These are phyloP conservation scores for Tauraco erythrolophus DNA, from an alignment of 2,113 vertebrate genomes.

Conservation along the genomic window DNA sequence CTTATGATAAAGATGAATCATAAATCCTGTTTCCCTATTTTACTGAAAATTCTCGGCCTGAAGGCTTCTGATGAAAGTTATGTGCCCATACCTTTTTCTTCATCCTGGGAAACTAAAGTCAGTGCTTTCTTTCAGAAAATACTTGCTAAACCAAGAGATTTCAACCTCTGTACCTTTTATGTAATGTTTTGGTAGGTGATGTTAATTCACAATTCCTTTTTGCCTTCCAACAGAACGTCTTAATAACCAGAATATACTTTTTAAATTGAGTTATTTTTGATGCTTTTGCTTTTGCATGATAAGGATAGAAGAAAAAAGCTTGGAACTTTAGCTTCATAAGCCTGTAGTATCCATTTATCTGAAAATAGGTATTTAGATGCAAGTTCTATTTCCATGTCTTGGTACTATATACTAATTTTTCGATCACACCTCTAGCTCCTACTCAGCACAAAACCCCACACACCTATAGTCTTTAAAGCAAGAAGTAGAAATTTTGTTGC, in stretches of 20 bases:
- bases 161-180: neutral
- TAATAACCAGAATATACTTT: neutral
- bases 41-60: neutral
- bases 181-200: neutral
- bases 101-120: neutral
- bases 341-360: neutral
- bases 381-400: neutral
- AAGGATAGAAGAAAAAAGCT: neutral
- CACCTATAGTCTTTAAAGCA: neutral
- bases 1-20: neutral
- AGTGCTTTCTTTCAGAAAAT: neutral
- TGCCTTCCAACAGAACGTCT: neutral
- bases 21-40: neutral
- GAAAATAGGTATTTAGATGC: neutral
- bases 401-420: neutral
- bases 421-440: rapidly evolving
- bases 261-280: neutral
- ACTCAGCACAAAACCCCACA: rapidly evolving
- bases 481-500: neutral
- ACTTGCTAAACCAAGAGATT: neutral
- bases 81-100: neutral
- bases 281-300: neutral
- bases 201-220: neutral
- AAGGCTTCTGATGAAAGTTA: neutral
- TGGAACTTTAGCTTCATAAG: neutral